Base-by-base conservation (phyloP, 2,113 vertebrate genomes). In the Mola mola region DNA sequence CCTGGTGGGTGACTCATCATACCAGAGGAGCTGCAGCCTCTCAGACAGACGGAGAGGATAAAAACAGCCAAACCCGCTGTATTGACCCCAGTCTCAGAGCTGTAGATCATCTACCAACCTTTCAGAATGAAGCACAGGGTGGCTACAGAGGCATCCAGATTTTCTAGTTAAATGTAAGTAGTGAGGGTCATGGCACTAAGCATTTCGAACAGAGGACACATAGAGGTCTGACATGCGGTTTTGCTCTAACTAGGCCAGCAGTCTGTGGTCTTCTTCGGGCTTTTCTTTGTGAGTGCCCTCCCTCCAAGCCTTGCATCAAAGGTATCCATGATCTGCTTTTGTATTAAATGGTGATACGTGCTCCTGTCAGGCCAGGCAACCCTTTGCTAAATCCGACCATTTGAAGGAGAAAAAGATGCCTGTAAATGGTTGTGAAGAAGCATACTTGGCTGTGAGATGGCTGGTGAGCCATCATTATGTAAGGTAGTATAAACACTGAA, bases 391-490 rank as follows among this genome's bases (percentile, higher is more conserved):
- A 83, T 68, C 62, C 48, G 66, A 51, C 64, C 47, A 78, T 72
- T 79, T 84, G 16, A 66, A 72, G 53, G 64, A n/a, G 41, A 57
- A 75, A 66, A 47, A 56, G 57, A 66, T 4, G 63, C 57, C 75
- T 81, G 62, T 64, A 42, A 72, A 77, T 36, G 66, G 70, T 77
- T 83, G 49, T 72, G 66, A 71, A 73, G 56, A 52, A 51, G 63
- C 68, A 58, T 46, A 21, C 66, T 72, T 36, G 46, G 28, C 66
- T 79, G 55, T 53, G 64, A 71, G 66, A 62, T 64, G 67, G 59
- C 67, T 82, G 67, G 51, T 74, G 78, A 83, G 70, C 57, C 75
- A 57, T 71, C 59, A 57, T 86, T 87, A 85, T 82, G 67, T 86
- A 86, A 89, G 78, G 29, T 55, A 47, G 70, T 64, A 55, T 19